Evolutionary conservation across 23 tunicate species (phyloP).

Genomic region (Trididemnum nubilum): DNA sequence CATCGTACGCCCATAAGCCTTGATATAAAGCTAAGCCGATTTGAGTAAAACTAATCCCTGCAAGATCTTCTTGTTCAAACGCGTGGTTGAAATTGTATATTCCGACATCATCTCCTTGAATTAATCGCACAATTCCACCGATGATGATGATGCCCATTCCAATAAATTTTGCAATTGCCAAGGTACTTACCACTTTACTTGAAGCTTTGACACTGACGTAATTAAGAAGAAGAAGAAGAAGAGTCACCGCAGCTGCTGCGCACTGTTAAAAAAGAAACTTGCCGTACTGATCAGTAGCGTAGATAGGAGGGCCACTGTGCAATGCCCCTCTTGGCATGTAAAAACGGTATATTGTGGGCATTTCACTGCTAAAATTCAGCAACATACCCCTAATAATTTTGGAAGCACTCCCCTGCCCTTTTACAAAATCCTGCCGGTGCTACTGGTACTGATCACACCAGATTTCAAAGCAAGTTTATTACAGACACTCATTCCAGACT

Average conservation of each 20-base stretch:
- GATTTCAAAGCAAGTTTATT: too few relatives aligned
- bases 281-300: too few relatives aligned
- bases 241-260: slow-evolving; percentile 21
- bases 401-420: too few relatives aligned
- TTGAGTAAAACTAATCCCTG: slow-evolving; percentile 48
- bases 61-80: slow-evolving; percentile 38
- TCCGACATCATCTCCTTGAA: slow-evolving; percentile 46
- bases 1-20: slow-evolving; percentile 78
- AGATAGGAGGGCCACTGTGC: too few relatives aligned
- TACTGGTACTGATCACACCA: too few relatives aligned
- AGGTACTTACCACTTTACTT: slow-evolving; percentile 32
- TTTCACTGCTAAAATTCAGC: too few relatives aligned
- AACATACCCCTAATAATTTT: too few relatives aligned
- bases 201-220: slow-evolving; percentile 55
- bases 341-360: too few relatives aligned
- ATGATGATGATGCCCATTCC: slow-evolving; percentile 68
- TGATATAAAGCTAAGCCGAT: slow-evolving; percentile 69
- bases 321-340: too few relatives aligned
- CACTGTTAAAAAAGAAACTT: not conserved
- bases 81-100: slow-evolving; percentile 42
- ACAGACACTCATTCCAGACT: too few relatives aligned
- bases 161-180: slow-evolving; percentile 59
- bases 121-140: slow-evolving; percentile 52
- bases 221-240: slow-evolving; percentile 27
- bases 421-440: too few relatives aligned